Evolutionary conservation across 2,888 invertebrate species (phyloP).

Genomic region (Aphidoletes aphidimyza): DNA sequence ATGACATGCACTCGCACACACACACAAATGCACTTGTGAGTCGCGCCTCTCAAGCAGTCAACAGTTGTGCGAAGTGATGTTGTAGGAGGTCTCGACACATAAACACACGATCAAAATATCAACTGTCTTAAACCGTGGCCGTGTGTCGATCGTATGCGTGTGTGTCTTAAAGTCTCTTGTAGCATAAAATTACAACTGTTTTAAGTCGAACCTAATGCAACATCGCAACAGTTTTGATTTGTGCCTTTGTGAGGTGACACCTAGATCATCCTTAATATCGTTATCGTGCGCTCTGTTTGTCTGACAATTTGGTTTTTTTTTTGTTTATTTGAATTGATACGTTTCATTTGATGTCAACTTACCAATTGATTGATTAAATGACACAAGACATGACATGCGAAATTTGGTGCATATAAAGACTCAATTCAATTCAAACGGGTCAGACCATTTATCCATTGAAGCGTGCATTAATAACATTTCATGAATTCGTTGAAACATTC

Average conservation of each 20-base stretch:
- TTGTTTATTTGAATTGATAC: not conserved
- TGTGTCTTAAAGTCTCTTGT: not conserved
- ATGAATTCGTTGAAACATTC: too few relatives aligned
- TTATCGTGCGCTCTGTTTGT: not conserved
- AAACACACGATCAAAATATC: not conserved
- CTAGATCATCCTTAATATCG: not conserved
- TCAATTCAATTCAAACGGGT: too few relatives aligned
- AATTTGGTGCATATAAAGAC: too few relatives aligned
- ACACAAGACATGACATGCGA: too few relatives aligned
- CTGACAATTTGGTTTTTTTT: not conserved
- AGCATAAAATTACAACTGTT: not conserved
- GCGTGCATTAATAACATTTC: not conserved
- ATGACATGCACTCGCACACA: not conserved
- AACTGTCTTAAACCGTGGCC: not conserved
- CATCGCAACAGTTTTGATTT: constrained; percentile 39
- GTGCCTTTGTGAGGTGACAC: not conserved
- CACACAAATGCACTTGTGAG: not conserved
- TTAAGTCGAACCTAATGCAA: constrained; percentile 20
- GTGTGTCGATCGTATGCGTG: constrained; percentile 1
- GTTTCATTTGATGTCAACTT: too few relatives aligned
- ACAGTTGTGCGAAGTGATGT: not conserved
- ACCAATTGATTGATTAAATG: too few relatives aligned
- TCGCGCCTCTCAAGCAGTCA: not conserved
- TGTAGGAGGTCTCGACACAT: constrained; percentile 24
- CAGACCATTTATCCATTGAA: not conserved